Evolutionary conservation across 2,888 invertebrate species (phyloP).

Genomic region (Polydrusus tereticollis): DNA sequence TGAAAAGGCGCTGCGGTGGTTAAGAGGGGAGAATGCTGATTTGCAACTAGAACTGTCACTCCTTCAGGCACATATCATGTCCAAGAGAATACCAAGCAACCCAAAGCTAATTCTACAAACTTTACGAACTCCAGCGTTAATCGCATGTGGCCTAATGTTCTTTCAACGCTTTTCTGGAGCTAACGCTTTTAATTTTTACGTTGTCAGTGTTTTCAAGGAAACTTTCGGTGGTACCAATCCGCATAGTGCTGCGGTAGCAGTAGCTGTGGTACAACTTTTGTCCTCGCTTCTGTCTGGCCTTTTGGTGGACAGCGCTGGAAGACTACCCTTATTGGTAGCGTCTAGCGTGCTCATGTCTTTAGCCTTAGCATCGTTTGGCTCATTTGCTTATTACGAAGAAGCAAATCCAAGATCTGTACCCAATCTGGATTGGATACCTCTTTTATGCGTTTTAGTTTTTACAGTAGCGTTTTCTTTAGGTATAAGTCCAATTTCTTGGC

Average conservation of each 20-base stretch:
- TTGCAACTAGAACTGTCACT: constrained; percentile 81
- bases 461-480: constrained; percentile 90
- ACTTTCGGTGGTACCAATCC: constrained; percentile 87
- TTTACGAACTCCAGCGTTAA: constrained; percentile 79
- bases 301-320: constrained; percentile 87
- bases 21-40: constrained; percentile 83
- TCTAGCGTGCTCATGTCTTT: constrained; percentile 88
- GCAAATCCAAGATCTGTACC: constrained; percentile 68
- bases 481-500: constrained; percentile 90
- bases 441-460: constrained; percentile 85
- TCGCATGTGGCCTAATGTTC: constrained; percentile 90
- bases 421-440: constrained; percentile 85
- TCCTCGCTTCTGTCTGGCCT: constrained; percentile 86
- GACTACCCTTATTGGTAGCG: constrained; percentile 85
- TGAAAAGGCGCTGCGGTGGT: constrained; percentile 80
- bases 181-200: constrained; percentile 88
- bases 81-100: constrained; percentile 60
- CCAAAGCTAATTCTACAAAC: constrained; percentile 61
- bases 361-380: constrained; percentile 88
- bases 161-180: constrained; percentile 90
- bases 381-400: constrained; percentile 85
- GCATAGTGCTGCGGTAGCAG: constrained; percentile 86
- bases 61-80: constrained; percentile 77
- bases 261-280: constrained; percentile 87
- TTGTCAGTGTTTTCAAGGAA: constrained; percentile 87